Evolutionary conservation across 2,113 vertebrate genomes (phyloP).

Genomic region (Misgurnus mizolepis): DNA sequence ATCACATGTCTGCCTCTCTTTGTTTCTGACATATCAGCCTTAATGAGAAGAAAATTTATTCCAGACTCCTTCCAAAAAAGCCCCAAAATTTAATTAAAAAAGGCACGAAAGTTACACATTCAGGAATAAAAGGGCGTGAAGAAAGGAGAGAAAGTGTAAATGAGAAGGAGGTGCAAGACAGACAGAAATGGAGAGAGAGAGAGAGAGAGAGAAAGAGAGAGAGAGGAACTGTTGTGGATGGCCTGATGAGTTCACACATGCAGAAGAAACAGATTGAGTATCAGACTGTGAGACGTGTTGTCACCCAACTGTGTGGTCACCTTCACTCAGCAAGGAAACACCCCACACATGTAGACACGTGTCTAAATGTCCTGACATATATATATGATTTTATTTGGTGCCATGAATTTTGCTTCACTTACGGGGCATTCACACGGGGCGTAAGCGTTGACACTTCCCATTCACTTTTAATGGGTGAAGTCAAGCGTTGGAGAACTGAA

Average conservation of each 20-base stretch:
- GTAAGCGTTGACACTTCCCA: too few species aligned
- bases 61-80: constrained; percentile 16
- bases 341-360: neutral
- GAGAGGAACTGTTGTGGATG: constrained; percentile 11
- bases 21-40: constrained; percentile 8
- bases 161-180: constrained; percentile 53
- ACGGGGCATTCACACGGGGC: too few species aligned
- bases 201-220: constrained; percentile 14
- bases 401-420: neutral
- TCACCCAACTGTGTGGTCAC: constrained; percentile 27
- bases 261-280: constrained; percentile 43
- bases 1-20: constrained; percentile 24
- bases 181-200: constrained; percentile 49
- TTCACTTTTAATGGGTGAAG: too few species aligned
- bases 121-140: neutral
- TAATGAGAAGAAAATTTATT: constrained; percentile 29
- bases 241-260: constrained; percentile 40
- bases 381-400: neutral
- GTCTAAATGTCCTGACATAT: constrained; percentile 6
- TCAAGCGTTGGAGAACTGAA: too few species aligned
- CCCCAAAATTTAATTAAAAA: constrained; percentile 50
- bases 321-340: constrained; percentile 17
- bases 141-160: constrained; percentile 49
- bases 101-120: constrained; percentile 28
- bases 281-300: constrained; percentile 27